Evolutionary conservation across 2,888 invertebrate genomes (phyloP).

Genomic region (Macrosiphum euphorbiae): DNA sequence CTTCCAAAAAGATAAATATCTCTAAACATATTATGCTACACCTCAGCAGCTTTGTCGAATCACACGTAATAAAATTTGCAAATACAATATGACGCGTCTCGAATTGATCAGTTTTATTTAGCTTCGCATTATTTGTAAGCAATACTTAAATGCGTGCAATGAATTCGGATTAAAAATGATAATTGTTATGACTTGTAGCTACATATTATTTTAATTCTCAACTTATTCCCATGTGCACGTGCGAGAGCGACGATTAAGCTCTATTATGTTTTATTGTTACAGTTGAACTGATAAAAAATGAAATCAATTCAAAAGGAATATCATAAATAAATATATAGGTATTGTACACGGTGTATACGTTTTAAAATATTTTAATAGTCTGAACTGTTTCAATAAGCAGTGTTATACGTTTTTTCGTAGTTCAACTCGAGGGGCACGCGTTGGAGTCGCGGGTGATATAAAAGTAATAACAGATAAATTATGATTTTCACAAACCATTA

Average conservation of each 20-base stretch:
- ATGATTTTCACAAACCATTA: slow-evolving; percentile 37
- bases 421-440: slow-evolving; percentile 5
- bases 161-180: neutral
- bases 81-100: neutral
- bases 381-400: slow-evolving; percentile 13
- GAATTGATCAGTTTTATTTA: neutral
- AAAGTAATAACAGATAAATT: slow-evolving; percentile 44
- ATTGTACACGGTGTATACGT: neutral
- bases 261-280: neutral
- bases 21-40: too few relatives aligned
- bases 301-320: neutral
- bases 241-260: neutral
- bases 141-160: too few relatives aligned
- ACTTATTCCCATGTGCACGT: neutral
- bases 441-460: neutral
- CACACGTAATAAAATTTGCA: too few relatives aligned
- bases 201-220: neutral
- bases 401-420: neutral
- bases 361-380: neutral
- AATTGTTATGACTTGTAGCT: neutral
- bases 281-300: neutral
- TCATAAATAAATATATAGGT: neutral
- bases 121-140: neutral
- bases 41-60: too few relatives aligned
- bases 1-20: too few relatives aligned